Base-by-base conservation (phyloP, 2,797 vertebrate species). In the Acipenser transmontanus region DNA sequence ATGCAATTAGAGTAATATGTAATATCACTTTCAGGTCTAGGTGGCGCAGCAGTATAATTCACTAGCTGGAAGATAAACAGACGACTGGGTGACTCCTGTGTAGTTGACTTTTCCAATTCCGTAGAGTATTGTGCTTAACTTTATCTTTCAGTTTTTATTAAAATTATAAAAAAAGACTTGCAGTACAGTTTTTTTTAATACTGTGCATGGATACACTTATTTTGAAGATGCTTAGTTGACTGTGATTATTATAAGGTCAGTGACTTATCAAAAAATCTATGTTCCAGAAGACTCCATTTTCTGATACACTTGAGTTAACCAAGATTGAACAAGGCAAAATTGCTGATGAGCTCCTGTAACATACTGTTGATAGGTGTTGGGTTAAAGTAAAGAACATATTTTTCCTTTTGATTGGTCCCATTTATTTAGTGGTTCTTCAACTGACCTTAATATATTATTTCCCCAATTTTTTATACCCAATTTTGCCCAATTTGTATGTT, bases 161-260 rank as follows among this genome's bases (percentile, higher is more conserved):
- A 34, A 34, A 34, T 4, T 3, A 34, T 34, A 34, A 34, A 34
- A 34, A 34, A 34, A 34, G 34, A 34, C 34, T 34, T 34, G 34
- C 34, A 34, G 34, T 34, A 34, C 34, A 3, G 34, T 34, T 34
- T 34, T 34, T 66, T 80, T 78, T 80, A 83, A 85, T 78, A 81
- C 73, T 66, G 67, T 34, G 82, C 81, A 67, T 68, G 70, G 80
- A 73, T 77, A 7, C 59, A 62, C 49, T 12, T 47, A 63, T 49
- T 49, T 76, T 50, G 73, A 68, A 54, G 59, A 72, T 57, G 9
- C 12, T 57, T 13, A 57, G 54, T 14, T 66, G 66, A 74, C 52
- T 6, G 68, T 66, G 66, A 70, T 67, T 49, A 71, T 12, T 34
- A 34, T 49, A 63, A 51, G 49, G 66, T 62, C 65, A 67, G 34